Base-by-base conservation (phyloP, 2,888 invertebrate genomes). In the Mimas tiliae region DNA sequence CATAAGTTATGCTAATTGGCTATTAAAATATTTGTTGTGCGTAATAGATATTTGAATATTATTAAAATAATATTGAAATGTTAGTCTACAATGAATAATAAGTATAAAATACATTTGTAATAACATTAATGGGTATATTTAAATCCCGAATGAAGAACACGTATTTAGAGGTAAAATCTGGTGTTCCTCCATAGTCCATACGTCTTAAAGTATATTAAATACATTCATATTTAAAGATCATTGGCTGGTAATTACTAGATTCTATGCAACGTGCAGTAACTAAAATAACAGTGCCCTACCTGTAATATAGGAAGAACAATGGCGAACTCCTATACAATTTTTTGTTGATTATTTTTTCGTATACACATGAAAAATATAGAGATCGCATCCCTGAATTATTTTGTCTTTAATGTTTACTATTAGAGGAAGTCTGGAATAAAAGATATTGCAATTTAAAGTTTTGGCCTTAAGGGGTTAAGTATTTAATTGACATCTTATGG, bases 1-100 rank as follows among this genome's bases (percentile, higher is more conserved):
- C 58, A 58, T 58, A 38, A 58, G 19, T 58, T 42, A 42, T 42
- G 38, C 12, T 38, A 58, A 42, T 42, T 19, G 42, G 38, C 38
- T 58, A 19, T 19, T 52, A 42, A 58, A 9, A 58, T 42, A 58
- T 19, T 42, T 58, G 58, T 58, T 58, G 58, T 58, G 58, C 58
- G 58, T 58, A 58, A 42, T 58, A 58, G 58, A 38, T 42, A 42
- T 58, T 58, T 42, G 11, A 58, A 19, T 42, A 19, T 42, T 58
- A 58, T 42, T 42, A 58, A 38, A 58, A 38, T 16, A 58, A 58
- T 58, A 38, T 38, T 6, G 11, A 2, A n/a, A 58, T 38, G 34
- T 34, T 27, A 34, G 9, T 34, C 38, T 38, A 16, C 38, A 38
- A 33, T 34, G 14, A 6, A 33, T 33, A 53, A 33, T 53, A 11